phyloP scores from a whole-genome alignment of 2,888 invertebrate genomes.

The Mesoligia furuncula region DNA sequence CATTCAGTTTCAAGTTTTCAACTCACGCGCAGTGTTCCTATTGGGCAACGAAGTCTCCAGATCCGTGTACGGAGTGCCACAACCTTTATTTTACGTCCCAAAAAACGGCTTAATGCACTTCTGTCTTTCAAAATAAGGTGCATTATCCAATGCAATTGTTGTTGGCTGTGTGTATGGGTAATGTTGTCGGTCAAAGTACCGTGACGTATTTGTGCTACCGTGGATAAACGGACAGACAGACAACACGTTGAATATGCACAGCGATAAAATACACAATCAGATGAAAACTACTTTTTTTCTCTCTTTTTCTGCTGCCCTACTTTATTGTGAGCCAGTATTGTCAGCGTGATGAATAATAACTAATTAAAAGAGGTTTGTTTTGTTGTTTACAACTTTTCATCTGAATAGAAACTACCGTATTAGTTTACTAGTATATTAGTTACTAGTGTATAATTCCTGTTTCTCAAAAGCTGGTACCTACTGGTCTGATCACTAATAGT shows the following conservation, averaged over 20 bases:
- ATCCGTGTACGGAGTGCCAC: slow-evolving; percentile 75
- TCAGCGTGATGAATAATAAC: slow-evolving; percentile 61
- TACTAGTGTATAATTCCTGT: too few species aligned
- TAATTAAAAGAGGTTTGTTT: slow-evolving; percentile 40
- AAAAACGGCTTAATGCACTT: slow-evolving; percentile 23
- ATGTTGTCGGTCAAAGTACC: slow-evolving; percentile 73
- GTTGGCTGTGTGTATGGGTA: slow-evolving; percentile 43
- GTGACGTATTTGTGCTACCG: slow-evolving; percentile 85
- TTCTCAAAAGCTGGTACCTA: too few species aligned
- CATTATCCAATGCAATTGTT: slow-evolving; percentile 39
- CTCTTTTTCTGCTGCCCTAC: slow-evolving; percentile 52
- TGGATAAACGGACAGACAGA: slow-evolving; percentile 85
- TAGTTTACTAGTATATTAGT: too few species aligned
- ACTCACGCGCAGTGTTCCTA: slow-evolving; percentile 84
- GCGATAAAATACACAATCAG: slow-evolving; percentile 78
- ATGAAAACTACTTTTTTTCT: slow-evolving; percentile 63
- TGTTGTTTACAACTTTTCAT: not conserved
- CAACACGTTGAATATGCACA: slow-evolving; percentile 80
- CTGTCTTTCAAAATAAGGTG: slow-evolving; percentile 18
- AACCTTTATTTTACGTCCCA: slow-evolving; percentile 42
- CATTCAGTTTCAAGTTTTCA: slow-evolving; percentile 80
- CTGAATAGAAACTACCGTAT: too few species aligned
- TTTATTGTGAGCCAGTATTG: slow-evolving; percentile 44
- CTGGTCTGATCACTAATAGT: too few species aligned
- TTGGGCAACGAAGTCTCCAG: slow-evolving; percentile 81